Base-by-base conservation (phyloP, 2,888 invertebrate species). In the Gibbula magus region DNA sequence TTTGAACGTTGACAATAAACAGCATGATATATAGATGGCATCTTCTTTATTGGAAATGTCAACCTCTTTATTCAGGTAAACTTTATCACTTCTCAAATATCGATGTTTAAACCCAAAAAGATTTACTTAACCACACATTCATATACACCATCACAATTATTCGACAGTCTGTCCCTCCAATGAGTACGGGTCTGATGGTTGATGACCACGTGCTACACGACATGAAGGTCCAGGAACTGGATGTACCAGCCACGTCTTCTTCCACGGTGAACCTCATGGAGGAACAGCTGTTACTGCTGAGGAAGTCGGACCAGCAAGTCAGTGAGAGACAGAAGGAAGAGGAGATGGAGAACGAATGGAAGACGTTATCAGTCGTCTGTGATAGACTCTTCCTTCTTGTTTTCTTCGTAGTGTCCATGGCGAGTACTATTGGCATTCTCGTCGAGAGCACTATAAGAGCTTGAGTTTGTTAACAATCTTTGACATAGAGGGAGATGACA, bases 391-490 rank as follows among this genome's bases (percentile, higher is more conserved):
- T 90, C 77, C 82, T 90, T 22, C 83, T 85, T 73, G 84, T 89
- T 45, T 90, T 89, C 81, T 82, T 85, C 8, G 80, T 87, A 18
- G 85, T 88, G 8, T 87, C 88, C 73, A 61, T 88, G 4, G 79
- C 89, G 45, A 89, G 89, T 20, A 88, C 89, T 16, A 80, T 89
- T n/a, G 96, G 96, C 35, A 97, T 97, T 87, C 96, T 97, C 10
- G 74, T 88, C 16, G 87, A 86, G 73, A 66, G 77, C 29, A 66
- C 45, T 35, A 45, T 66, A 10, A 16, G n/a, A 67, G 61, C 25
- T 20, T 54, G 53, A 35, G 7, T 35, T 35, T 35, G 7, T 90
- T 45, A 87, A 89, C 78, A 81, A 89, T n/a, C 83, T 85, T 73
- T 5, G 3, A 3, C 4, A 3, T 35, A 35, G 3, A 35, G 3